Evolutionary conservation across 2,888 invertebrate genomes (phyloP), one percentile per base, ranked within the genome.

Genomic region (Dascillus cervinus): DNA sequence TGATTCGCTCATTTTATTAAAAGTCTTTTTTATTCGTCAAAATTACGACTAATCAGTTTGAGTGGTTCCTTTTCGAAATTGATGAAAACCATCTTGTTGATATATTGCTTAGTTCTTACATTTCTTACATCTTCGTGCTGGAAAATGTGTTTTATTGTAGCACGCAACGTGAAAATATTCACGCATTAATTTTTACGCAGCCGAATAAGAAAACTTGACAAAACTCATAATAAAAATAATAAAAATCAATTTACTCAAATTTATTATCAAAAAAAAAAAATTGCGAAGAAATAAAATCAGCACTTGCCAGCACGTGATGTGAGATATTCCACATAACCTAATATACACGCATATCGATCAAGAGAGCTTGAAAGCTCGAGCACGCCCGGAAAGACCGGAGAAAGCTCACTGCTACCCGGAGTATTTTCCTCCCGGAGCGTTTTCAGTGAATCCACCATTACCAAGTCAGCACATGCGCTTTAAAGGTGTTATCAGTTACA

Each of bases 331-430:
- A 52, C 56, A 52, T 55, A 52, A 54, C 50, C 52, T 50, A 29
- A 48, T 52, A 40, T 51, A 50, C 40, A 41, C 50, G 47, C n/a
- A n/a, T 56, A 60, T 58, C 59, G 58, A 61, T 60, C 53, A 41
- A 39, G 34, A 34, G 43, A 34, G 42, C 34, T 30, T 38, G n/a
- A 20, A 22, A 33, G 37, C 32, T 33, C 26, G 22, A 27, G 32
- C 37, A 34, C 38, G 37, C 33, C 39, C 39, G 39, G 33, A 32
- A 48, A 53, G 47, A 53, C 58, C 56, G 55, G 55, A 54, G 52
- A 46, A 57, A 54, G 59, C 60, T 60, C 54, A 59, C 61, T 61
- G 53, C 52, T 50, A 53, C 55, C 58, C 58, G 51, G 58, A 53
- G 50, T 52, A 44, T 44, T 43, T 39, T 46, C 41, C 44, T 52